These are phyloP conservation scores for Dendronephthya gigantea DNA, from an alignment of 64 coral and sea anemone species.

Conservation along the genomic window DNA sequence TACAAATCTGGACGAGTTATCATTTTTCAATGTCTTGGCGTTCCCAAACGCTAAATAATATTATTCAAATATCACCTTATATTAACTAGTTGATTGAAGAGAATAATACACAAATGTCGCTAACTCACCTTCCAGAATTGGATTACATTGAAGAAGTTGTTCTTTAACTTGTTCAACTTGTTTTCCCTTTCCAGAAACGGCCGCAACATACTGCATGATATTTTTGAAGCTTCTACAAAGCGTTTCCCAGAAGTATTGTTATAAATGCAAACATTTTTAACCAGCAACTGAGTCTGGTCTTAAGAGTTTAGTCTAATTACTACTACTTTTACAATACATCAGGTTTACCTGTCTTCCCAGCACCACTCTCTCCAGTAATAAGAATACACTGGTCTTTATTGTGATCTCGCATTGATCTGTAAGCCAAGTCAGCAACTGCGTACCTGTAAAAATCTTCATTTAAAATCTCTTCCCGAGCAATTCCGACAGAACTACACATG, in stretches of 20 bases:
- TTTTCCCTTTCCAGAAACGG: conserved; percentile 80
- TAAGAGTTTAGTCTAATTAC: too few relatives aligned
- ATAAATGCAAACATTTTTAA: too few relatives aligned
- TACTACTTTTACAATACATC: not conserved
- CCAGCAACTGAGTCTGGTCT: too few relatives aligned
- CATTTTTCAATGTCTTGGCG: conserved; percentile 65
- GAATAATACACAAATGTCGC: not conserved
- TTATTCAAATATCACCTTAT: not conserved
- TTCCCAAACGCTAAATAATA: conserved; percentile 65
- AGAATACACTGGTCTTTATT: conserved; percentile 96
- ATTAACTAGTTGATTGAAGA: not conserved
- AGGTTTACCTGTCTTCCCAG: conserved; percentile 81
- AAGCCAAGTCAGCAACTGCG: conserved; percentile 93
- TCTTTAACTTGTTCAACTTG: conserved; percentile 95
- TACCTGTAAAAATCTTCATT: conserved; percentile 48
- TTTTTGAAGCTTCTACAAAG: conserved; percentile 90
- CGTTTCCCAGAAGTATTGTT: too few relatives aligned
- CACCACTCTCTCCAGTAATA: conserved; percentile 93
- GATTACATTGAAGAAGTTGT: conserved; percentile 94
- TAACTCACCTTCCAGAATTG: conserved; percentile 69
- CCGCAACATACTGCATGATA: conserved; percentile 99
- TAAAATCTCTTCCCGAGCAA: too few relatives aligned
- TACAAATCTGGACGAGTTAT: conserved; percentile 78
- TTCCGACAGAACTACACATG: too few relatives aligned
- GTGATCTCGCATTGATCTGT: conserved; percentile 94